phyloP scores from a whole-genome alignment of 2,113 vertebrate species.

The Istiophorus platypterus region DNA sequence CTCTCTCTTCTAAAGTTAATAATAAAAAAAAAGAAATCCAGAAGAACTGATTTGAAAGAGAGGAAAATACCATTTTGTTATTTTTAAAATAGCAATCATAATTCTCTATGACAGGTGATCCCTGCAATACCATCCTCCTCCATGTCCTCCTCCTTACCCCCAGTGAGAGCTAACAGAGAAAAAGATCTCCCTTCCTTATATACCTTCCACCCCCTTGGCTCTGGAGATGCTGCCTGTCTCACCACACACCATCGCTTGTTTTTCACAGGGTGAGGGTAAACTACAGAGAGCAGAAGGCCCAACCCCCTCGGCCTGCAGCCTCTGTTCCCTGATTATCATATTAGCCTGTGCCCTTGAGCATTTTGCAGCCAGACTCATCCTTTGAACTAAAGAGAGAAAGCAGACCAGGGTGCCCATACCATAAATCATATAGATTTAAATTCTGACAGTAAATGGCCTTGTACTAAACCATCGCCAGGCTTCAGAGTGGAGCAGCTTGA shows the following conservation, averaged over 20 bases:
- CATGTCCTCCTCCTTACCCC: constrained; percentile 22
- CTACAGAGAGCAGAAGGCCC: constrained; percentile 30
- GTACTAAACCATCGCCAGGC: constrained; percentile 51
- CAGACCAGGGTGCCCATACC: constrained; percentile 47
- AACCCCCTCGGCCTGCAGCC: constrained; percentile 43
- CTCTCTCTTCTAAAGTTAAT: constrained; percentile 46
- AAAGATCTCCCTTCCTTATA: constrained; percentile 41
- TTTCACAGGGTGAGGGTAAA: constrained; percentile 48
- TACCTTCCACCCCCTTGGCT: constrained; percentile 16
- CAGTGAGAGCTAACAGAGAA: constrained; percentile 29
- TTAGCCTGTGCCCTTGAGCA: constrained; percentile 77
- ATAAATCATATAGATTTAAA: constrained; percentile 73
- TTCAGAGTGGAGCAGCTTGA: constrained; percentile 40
- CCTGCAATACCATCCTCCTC: constrained; percentile 47
- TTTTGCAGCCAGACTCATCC: constrained; percentile 66
- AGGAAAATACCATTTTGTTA: constrained; percentile 62
- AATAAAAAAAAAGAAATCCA: constrained; percentile 46
- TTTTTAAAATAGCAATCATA: constrained; percentile 72
- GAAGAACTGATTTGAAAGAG: constrained; percentile 67
- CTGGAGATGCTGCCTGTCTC: constrained; percentile 11
- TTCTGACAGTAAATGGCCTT: constrained; percentile 67
- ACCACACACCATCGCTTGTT: constrained; percentile 14
- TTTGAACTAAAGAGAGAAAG: constrained; percentile 70
- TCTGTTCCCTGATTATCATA: constrained; percentile 76
- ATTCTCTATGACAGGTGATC: constrained; percentile 73